Conservation (phyloP, 1,140 invertebrate genomes). For the Hyposmocoma kahamanoa region DNA sequence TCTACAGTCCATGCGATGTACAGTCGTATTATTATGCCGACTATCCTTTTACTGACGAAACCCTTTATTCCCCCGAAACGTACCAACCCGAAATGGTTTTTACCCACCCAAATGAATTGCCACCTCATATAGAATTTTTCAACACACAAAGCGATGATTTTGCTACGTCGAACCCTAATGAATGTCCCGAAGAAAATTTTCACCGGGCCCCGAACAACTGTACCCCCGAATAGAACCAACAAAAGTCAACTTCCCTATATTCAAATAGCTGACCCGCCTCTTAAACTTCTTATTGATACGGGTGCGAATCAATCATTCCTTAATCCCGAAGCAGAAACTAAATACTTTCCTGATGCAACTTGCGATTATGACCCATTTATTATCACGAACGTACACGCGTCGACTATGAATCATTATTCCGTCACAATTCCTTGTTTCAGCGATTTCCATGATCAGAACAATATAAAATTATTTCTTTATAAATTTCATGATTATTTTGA, state of each 20-base stretch:
- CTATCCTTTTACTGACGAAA: neutral
- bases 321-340: neutral
- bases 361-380: slow-evolving; percentile 3
- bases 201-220: neutral
- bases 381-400: slow-evolving; percentile 3
- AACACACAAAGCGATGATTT: neutral
- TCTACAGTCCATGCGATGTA: neutral
- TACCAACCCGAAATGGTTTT: neutral
- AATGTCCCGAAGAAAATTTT: neutral
- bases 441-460: slow-evolving; percentile 1
- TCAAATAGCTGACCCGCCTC: slow-evolving; percentile 6
- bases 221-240: slow-evolving; percentile 1
- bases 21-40: neutral
- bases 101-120: neutral
- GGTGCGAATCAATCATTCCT: slow-evolving; percentile 6
- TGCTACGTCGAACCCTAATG: neutral
- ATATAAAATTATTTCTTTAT: slow-evolving; percentile 8
- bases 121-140: neutral
- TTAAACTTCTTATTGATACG: slow-evolving; percentile 5
- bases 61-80: neutral
- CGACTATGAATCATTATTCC: neutral
- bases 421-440: slow-evolving; percentile 6
- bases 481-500: slow-evolving; percentile 17
- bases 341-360: neutral
- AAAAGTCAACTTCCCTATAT: slow-evolving; percentile 5